A percentile compares a stretch with the other conserved stretches of the same genome.
phyloP scores from a whole-genome alignment of 2,113 vertebrate genomes.

The Odobenus rosmarus region DNA sequence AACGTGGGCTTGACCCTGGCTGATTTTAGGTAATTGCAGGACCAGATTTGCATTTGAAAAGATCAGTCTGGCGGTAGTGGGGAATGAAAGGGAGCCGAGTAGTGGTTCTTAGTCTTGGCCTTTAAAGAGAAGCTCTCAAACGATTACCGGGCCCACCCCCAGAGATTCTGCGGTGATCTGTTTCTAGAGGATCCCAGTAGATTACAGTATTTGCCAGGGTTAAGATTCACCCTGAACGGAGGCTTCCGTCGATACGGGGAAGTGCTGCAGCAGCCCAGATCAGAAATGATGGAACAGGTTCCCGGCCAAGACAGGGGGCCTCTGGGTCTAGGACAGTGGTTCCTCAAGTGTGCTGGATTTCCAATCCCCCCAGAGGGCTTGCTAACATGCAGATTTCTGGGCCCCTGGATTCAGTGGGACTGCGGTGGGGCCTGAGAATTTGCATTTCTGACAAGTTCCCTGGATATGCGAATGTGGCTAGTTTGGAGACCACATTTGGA shows the following conservation, averaged over 20 bases:
- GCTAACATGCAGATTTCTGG: slow-evolving; percentile 1
- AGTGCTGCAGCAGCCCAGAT: no score
- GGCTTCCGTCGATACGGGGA: background rate
- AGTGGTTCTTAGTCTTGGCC: background rate
- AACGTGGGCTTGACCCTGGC: background rate
- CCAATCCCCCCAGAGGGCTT: background rate
- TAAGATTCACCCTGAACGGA: background rate
- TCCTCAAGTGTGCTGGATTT: background rate
- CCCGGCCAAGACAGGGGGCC: background rate
- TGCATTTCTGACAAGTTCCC: background rate
- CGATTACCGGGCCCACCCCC: background rate
- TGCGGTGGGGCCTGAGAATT: background rate
- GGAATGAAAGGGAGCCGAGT: background rate
- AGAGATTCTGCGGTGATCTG: background rate
- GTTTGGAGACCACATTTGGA: background rate
- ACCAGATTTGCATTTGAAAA: background rate
- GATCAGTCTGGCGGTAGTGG: no score
- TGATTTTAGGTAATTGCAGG: background rate
- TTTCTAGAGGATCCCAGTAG: background rate
- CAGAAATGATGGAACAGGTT: background rate
- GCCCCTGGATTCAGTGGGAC: background rate
- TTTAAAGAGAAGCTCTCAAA: background rate
- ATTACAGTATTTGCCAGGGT: background rate
- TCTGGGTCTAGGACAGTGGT: background rate
- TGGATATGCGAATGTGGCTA: background rate